phyloP scores from a whole-genome alignment of 2,888 invertebrate genomes.

The Cataglyphis altisquamis region DNA sequence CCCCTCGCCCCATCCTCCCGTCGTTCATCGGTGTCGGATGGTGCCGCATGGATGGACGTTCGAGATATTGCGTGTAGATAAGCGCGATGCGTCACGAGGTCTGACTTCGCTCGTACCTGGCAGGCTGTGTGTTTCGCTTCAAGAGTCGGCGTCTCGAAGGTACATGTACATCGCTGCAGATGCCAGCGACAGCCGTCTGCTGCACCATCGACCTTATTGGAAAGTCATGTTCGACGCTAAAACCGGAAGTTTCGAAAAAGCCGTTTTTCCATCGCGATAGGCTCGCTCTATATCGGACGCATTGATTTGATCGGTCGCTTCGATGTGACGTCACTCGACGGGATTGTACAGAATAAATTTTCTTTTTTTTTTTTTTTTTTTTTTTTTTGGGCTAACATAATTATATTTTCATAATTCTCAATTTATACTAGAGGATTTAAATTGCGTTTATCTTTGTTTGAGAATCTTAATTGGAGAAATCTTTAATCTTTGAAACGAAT shows the following conservation, averaged over 20 bases:
- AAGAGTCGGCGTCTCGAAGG: conserved; percentile 37
- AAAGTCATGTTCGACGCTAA: conserved; percentile 83
- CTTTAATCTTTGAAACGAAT: background rate
- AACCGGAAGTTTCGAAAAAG: conserved; percentile 81
- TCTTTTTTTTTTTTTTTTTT: background rate
- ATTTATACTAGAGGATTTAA: no score
- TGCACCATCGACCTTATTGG: conserved; percentile 79
- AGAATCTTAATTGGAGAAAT: no score
- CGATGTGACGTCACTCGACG: background rate
- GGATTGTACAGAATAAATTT: background rate
- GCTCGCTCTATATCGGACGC: conserved; percentile 5
- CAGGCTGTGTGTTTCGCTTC: conserved; percentile 37
- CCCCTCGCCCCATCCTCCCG: background rate
- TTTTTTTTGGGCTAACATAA: background rate
- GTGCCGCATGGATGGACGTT: conserved; percentile 59
- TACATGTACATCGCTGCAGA: conserved; percentile 71
- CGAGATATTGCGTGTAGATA: conserved; percentile 82
- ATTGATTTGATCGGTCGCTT: conserved; percentile 8
- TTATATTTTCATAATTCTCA: background rate
- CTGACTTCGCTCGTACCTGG: conserved; percentile 75
- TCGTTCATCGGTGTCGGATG: conserved; percentile 36
- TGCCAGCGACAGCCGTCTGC: conserved; percentile 63
- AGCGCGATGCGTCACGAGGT: conserved; percentile 69
- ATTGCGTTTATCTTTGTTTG: no score
- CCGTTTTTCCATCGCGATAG: conserved; percentile 34